Percentiles rank a stretch among this genome's conserved stretches.
phyloP scores from a whole-genome alignment of 2,113 vertebrate genomes.

The Ptilorrhoa leucosticta region DNA sequence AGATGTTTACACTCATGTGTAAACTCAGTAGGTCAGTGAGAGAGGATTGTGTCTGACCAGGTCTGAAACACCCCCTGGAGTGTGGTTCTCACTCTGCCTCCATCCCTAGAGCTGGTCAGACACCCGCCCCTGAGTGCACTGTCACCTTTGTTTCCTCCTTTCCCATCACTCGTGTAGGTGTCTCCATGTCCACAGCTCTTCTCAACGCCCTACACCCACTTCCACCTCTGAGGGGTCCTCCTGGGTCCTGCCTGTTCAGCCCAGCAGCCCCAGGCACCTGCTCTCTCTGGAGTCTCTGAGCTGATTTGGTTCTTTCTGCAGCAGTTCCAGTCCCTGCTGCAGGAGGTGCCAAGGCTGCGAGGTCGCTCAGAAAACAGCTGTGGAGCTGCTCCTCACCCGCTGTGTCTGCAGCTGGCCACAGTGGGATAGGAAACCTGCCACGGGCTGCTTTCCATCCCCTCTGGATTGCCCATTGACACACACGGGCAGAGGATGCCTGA shows the following conservation, averaged over 20 bases:
- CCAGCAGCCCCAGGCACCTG: background rate
- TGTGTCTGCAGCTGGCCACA: background rate
- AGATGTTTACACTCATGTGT: too few relatives aligned
- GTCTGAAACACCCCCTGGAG: background rate
- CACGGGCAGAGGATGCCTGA: background rate
- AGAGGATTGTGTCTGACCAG: background rate
- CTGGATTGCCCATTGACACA: background rate
- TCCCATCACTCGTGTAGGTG: background rate
- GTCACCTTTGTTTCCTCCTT: background rate
- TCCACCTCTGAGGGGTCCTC: background rate
- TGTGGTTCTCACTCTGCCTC: background rate
- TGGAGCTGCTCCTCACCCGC: background rate
- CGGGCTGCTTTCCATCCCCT: background rate
- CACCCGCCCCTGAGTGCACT: background rate
- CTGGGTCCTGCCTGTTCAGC: background rate
- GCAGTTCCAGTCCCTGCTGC: background rate
- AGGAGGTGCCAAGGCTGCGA: background rate
- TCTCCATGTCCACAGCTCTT: background rate
- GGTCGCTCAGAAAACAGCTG: background rate
- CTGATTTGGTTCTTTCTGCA: background rate
- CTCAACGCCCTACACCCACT: background rate
- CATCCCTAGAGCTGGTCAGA: background rate
- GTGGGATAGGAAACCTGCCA: background rate
- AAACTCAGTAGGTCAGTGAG: background rate
- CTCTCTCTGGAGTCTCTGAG: background rate